Evolutionary conservation across 1,140 invertebrate genomes (phyloP).

Genomic region (Bombus superbus): DNA sequence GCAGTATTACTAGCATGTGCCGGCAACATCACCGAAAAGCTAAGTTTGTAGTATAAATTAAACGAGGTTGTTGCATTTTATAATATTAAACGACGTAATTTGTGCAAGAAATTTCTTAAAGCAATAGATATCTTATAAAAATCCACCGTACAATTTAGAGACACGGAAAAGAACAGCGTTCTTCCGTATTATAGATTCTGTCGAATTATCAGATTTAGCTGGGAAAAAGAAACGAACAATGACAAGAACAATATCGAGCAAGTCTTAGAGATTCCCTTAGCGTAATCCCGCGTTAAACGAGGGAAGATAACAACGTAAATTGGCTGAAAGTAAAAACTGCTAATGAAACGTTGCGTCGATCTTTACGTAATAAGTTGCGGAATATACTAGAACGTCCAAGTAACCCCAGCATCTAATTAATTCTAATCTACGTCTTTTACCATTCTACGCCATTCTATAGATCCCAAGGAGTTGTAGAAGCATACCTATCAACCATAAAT

Average conservation of each 20-base stretch:
- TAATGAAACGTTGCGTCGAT: neutral
- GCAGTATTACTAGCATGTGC: fast-evolving
- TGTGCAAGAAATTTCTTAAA: too few relatives aligned
- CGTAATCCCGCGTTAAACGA: neutral
- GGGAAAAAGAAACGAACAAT: neutral
- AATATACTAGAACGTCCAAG: neutral
- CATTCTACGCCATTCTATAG: neutral
- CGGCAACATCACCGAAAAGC: neutral
- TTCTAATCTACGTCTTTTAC: neutral
- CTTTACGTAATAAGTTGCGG: too few relatives aligned
- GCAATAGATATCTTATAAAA: too few relatives aligned
- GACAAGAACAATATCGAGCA: neutral
- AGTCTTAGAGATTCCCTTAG: neutral
- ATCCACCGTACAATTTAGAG: too few relatives aligned
- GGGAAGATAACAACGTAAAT: neutral
- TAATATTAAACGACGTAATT: too few relatives aligned
- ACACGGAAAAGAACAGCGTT: too few relatives aligned
- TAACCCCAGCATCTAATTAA: neutral
- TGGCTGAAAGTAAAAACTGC: neutral
- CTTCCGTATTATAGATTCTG: too few relatives aligned
- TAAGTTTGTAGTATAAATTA: neutral
- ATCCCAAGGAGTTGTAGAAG: neutral
- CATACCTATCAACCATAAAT: neutral
- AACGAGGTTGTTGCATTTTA: neutral
- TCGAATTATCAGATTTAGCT: neutral